A percentile compares a stretch with the other conserved stretches of the same genome.
Evolutionary conservation across 1,140 invertebrate species (phyloP).

Genomic region (Penaeus indicus): DNA sequence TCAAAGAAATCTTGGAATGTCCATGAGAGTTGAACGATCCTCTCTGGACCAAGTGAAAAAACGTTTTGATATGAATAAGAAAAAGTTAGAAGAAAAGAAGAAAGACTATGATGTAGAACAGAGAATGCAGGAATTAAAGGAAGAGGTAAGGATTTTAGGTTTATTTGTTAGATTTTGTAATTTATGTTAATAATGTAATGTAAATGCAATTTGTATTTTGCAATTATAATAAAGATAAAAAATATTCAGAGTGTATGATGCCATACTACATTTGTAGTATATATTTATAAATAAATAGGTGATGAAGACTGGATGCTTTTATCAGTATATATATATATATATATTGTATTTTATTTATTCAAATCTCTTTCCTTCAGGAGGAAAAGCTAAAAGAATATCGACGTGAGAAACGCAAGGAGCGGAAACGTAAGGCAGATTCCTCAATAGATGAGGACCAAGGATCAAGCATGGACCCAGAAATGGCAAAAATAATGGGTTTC

Average conservation of each 20-base stretch:
- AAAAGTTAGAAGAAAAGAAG: constrained; percentile 94
- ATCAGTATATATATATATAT: too few relatives aligned
- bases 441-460: constrained; percentile 77
- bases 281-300: too few relatives aligned
- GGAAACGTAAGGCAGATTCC: constrained; percentile 86
- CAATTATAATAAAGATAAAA: too few relatives aligned
- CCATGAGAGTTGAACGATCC: constrained; percentile 98
- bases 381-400: constrained; percentile 93
- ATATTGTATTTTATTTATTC: background rate
- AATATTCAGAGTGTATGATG: too few relatives aligned
- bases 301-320: too few relatives aligned
- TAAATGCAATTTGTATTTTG: constrained; percentile 2
- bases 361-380: constrained; percentile 75
- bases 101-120: constrained; percentile 96
- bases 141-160: constrained; percentile 78
- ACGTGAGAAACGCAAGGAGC: constrained; percentile 90
- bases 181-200: background rate
- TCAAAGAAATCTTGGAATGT: constrained; percentile 99
- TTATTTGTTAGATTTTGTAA: constrained; percentile 1
- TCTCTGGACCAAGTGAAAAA: constrained; percentile 96
- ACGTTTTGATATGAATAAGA: constrained; percentile 92
- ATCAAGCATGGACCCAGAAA: constrained; percentile 77
- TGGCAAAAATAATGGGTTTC: constrained; percentile 97
- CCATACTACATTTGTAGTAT: too few relatives aligned
- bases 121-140: constrained; percentile 91